A percentile compares a stretch with the other conserved stretches of the same genome.
Evolutionary conservation across 2,888 invertebrate species (phyloP).

Genomic region (Seira sanloemensis): DNA sequence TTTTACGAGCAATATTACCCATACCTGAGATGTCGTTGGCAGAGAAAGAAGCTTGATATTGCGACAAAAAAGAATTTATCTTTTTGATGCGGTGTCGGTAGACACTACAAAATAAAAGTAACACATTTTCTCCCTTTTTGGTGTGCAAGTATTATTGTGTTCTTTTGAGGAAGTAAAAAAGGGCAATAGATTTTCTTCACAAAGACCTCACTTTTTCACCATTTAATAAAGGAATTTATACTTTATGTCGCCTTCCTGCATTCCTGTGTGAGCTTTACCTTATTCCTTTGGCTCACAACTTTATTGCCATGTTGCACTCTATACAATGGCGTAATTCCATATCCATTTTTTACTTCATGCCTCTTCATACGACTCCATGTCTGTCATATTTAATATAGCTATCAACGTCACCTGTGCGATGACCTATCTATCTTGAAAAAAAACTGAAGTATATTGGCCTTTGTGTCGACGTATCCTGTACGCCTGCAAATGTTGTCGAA

Average conservation of each 20-base stretch:
- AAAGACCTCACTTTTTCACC: background rate
- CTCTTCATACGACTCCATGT: background rate
- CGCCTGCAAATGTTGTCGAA: no score
- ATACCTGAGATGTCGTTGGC: conserved; percentile 34
- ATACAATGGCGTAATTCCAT: no score
- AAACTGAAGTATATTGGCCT: no score
- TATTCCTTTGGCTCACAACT: no score
- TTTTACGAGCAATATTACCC: conserved; percentile 49
- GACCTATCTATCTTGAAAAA: no score
- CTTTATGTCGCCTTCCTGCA: conserved; percentile 38
- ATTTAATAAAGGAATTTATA: conserved; percentile 56
- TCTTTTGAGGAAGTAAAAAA: conserved; percentile 3
- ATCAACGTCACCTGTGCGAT: background rate
- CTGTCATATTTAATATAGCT: background rate
- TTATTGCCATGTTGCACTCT: no score
- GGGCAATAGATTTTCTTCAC: conserved; percentile 9
- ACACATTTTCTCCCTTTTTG: background rate
- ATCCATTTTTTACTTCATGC: no score
- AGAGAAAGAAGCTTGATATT: background rate
- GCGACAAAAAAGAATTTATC: conserved; percentile 19
- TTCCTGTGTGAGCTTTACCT: background rate
- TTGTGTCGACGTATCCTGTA: no score
- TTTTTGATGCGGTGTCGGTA: background rate
- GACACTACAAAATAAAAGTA: conserved; percentile 14
- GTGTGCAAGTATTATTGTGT: background rate